Base-by-base conservation (phyloP, 2,888 invertebrate genomes). In the Drosophila fulvimacula region DNA sequence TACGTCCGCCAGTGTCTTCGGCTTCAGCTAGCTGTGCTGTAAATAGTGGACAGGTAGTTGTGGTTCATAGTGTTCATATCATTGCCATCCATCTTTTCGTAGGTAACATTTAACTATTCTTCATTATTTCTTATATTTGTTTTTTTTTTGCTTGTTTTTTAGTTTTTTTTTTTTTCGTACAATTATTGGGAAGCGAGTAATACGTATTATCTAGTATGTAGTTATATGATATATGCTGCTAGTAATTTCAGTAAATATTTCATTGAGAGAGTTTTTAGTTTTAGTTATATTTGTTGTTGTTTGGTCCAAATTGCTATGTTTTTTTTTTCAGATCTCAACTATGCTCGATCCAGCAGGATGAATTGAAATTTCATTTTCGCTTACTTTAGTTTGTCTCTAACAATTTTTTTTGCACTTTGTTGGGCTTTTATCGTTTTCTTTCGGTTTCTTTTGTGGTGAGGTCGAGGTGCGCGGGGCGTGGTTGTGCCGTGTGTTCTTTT, bases 281-380 rank as follows among this genome's bases (percentile, higher is more conserved):
- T 69, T 71, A 44, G 44, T 15, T 24, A 17, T 13, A 11, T 13
- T 49, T 49, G 27, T 13, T 52, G 44, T 86, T 63, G 21, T 44
- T 64, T 85, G 84, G 84, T 85, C 84, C 84, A 88, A 85, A 83
- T 85, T 83, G 88, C 70, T 68, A 73, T 80, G 63, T 44, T 46
- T 39, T 42, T 51, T 7, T 7, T 1, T 6, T 52, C 49, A 55
- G 30, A 32, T 48, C 32, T 13, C 32, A 32, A 13, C 48, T 48
- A 13, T 11, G 32, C 13, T 13, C 30, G 32, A 48, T 30, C 32
- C 32, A 48, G 48, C 46, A 48, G 17, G 17, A 32, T 19, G 30
- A 48, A 30, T 48, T 17, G 30, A 32, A 32, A 48, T 48, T 5
- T 13, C 13, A 19, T 48, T 48, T 48, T 32, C 30, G 30, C 30